phyloP scores from a whole-genome alignment of 2,797 vertebrate species.

The Gymnocypris eckloni region DNA sequence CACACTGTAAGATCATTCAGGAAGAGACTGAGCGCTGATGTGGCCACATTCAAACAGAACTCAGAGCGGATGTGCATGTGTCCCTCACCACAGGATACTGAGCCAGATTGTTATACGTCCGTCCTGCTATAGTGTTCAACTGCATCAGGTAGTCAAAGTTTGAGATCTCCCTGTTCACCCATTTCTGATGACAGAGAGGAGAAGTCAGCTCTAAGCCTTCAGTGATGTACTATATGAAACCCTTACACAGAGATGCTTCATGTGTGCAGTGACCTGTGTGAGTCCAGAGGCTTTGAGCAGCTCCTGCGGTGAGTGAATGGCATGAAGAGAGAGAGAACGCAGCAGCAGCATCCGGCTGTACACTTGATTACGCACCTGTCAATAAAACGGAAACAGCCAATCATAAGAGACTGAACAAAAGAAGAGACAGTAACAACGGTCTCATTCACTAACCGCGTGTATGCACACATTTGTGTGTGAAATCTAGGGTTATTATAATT shows the following conservation, averaged over 20 bases:
- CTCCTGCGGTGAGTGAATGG: conserved; percentile 93
- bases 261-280: conserved; percentile 83
- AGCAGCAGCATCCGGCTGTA: conserved; percentile 91
- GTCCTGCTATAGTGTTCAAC: conserved; percentile 95
- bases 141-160: conserved; percentile 99
- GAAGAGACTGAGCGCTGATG: background rate
- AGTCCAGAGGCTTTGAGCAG: conserved; percentile 93
- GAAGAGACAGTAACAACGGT: background rate
- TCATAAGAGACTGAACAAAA: background rate
- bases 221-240: background rate
- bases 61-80: background rate
- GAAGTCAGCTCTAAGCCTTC: background rate
- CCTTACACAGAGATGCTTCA: background rate
- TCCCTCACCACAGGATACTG: conserved; percentile 93
- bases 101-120: conserved; percentile 95
- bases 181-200: conserved; percentile 82
- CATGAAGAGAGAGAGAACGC: conserved; percentile 87
- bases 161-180: conserved; percentile 96
- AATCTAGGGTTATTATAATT: no score
- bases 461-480: no score
- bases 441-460: background rate
- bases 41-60: background rate
- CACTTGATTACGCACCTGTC: conserved; percentile 91
- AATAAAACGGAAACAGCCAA: conserved; percentile 38
- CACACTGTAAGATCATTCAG: background rate